These are phyloP conservation scores for Epinephelus malabaricus DNA, from an alignment of 2,797 vertebrate species.

Conservation along the genomic window DNA sequence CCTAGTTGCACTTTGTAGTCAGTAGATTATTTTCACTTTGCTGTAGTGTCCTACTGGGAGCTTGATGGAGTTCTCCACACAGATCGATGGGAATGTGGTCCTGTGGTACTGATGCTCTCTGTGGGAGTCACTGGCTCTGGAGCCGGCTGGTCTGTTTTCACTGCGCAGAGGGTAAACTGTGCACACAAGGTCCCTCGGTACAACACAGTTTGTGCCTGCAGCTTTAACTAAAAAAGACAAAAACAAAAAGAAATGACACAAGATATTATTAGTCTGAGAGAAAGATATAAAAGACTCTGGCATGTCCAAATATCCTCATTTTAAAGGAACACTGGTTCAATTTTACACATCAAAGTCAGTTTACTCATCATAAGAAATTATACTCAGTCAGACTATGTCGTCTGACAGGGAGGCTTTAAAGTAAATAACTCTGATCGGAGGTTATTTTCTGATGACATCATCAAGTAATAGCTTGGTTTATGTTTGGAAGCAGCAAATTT, in stretches of 20 bases:
- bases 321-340: neutral
- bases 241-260: conserved; percentile 5
- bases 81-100: conserved; percentile 75
- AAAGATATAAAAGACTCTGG: neutral
- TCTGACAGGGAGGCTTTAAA: neutral
- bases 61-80: conserved; percentile 68
- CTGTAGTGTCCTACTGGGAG: conserved; percentile 61
- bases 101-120: conserved; percentile 67
- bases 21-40: conserved; percentile 73
- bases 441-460: neutral
- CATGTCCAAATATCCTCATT: neutral
- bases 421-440: neutral
- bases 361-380: neutral
- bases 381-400: neutral
- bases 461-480: neutral
- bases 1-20: conserved; percentile 60
- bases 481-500: neutral
- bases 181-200: conserved; percentile 33
- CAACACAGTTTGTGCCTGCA: conserved; percentile 14
- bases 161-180: conserved; percentile 56
- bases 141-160: conserved; percentile 59
- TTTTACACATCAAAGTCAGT: conserved; percentile 4
- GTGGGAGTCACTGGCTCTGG: conserved; percentile 61
- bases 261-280: conserved; percentile 15
- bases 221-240: conserved; percentile 23